phyloP scores from a whole-genome alignment of 2,797 vertebrate genomes.

The Danio kyathit region DNA sequence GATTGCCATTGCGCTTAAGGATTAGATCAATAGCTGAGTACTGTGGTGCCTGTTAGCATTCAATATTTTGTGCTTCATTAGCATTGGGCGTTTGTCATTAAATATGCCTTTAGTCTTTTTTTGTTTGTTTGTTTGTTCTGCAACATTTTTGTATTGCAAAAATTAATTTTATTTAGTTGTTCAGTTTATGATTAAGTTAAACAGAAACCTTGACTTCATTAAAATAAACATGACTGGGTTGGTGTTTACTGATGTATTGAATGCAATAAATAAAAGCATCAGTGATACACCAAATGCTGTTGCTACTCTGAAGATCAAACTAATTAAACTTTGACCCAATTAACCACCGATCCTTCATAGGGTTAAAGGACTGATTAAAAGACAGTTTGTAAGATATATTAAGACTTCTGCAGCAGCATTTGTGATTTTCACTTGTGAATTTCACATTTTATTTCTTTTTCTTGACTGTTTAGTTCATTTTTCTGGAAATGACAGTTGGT shows the following conservation, averaged over 20 bases:
- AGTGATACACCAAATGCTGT: neutral
- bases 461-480: no score
- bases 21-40: no score
- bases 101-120: neutral
- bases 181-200: neutral
- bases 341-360: no score
- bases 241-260: neutral
- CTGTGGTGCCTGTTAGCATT: neutral
- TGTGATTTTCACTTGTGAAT: no score
- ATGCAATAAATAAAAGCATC: neutral
- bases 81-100: neutral
- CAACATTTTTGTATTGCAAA: neutral
- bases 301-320: neutral
- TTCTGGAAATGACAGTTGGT: no score
- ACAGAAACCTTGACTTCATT: neutral
- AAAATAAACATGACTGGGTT: neutral
- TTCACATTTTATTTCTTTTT: no score
- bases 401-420: no score
- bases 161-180: neutral
- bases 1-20: no score
- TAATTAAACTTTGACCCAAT: no score
- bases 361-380: no score
- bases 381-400: no score
- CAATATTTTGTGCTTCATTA: neutral
- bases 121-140: neutral